A percentile compares a stretch with the other conserved stretches of the same genome.
phyloP scores from a whole-genome alignment of 2,797 vertebrate species.

The Novumbra hubbsi region DNA sequence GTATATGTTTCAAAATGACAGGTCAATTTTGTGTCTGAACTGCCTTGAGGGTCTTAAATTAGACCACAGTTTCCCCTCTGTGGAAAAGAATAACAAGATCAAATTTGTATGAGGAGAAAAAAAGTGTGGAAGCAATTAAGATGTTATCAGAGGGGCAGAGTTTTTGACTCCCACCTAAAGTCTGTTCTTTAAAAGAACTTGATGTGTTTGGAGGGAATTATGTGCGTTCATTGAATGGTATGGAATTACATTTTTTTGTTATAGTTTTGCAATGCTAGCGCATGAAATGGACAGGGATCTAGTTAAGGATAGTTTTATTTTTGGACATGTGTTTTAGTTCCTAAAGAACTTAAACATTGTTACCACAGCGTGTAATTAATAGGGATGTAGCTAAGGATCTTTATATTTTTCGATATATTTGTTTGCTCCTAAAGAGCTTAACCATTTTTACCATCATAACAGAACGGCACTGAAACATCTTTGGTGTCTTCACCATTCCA shows the following conservation, averaged over 20 bases:
- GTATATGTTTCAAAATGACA: constrained; percentile 16
- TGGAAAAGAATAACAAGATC: constrained; percentile 37
- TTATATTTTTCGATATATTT: neutral
- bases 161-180: constrained; percentile 6
- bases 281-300: neutral
- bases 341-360: neutral
- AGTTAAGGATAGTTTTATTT: neutral
- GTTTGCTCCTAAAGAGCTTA: neutral
- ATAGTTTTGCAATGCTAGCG: neutral
- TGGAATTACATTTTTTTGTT: constrained; percentile 2
- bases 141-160: constrained; percentile 17
- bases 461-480: neutral
- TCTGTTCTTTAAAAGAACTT: neutral
- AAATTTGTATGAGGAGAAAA: constrained; percentile 24
- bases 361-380: neutral
- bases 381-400: too few species aligned
- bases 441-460: neutral
- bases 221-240: neutral
- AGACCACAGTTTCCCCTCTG: constrained; percentile 9
- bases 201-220: constrained; percentile 2
- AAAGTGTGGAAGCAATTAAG: constrained; percentile 32
- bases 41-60: constrained; percentile 13
- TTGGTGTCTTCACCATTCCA: neutral
- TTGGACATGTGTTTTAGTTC: neutral
- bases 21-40: constrained; percentile 21